These are phyloP conservation scores for Puffinus mauretanicus DNA, from an alignment of 2,113 vertebrate species.

Conservation along the genomic window DNA sequence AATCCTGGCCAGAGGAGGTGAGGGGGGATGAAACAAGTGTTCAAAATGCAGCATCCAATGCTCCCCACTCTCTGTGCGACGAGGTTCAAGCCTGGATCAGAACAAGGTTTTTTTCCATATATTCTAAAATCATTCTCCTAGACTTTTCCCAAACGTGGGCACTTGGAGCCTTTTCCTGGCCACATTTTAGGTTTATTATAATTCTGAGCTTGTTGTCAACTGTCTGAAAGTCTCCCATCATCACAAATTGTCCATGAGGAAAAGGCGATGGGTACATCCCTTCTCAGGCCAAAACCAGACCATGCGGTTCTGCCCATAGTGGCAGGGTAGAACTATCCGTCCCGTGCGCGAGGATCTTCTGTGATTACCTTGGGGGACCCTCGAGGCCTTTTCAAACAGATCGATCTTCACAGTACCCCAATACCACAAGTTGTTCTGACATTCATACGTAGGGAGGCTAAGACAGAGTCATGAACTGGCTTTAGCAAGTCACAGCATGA, in stretches of 20 bases:
- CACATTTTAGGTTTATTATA: neutral
- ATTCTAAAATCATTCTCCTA: neutral
- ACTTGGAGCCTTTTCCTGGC: neutral
- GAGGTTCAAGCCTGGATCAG: neutral
- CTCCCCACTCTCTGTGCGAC: fast-evolving
- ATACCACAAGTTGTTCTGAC: neutral
- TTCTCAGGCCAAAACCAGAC: neutral
- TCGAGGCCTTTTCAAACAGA: neutral
- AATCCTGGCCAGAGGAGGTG: neutral
- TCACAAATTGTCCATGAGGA: neutral
- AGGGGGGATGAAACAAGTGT: neutral
- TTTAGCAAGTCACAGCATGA: neutral
- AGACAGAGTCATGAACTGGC: neutral
- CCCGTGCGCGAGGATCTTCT: fast-evolving
- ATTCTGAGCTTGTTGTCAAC: neutral
- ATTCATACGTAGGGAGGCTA: neutral
- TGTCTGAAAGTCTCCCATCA: neutral
- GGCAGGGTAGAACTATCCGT: neutral
- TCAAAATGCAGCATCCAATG: neutral
- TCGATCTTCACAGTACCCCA: neutral
- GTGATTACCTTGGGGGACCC: neutral
- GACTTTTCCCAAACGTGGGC: neutral
- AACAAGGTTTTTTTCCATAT: neutral
- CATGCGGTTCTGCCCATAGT: fast-evolving
- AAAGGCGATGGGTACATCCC: neutral